Evolutionary conservation across 2,113 vertebrate species (phyloP), one percentile per base, ranked within the genome.

Genomic region (Aramus guarauna): DNA sequence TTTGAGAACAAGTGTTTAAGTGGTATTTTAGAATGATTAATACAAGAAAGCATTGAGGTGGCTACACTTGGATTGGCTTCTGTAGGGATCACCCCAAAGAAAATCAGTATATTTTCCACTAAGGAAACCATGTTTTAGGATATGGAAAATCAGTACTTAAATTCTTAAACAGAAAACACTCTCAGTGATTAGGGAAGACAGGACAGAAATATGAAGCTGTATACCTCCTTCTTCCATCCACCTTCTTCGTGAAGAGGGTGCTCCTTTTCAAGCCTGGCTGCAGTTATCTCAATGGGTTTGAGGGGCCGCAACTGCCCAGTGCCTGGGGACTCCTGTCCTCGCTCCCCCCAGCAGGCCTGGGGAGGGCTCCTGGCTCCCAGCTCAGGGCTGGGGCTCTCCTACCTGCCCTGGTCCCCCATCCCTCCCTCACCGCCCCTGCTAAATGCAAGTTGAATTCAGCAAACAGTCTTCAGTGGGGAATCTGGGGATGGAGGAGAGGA

Each of bases 321-420:
- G 47, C 26, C 56, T 9, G 11, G 19, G 39, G 50, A 52, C 27
- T 62, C 24, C 9, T 1, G 2, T 14, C 62, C 85, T 62, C 6
- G 2, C 53, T 72, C 20, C 48, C 50, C 43, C 45, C 0, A 0
- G 14, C 16, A 17, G 45, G 41, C 9, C 4, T 2, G 1, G 9
- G 36, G 17, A 39, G 19, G 60, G 30, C 29, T 90, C 56, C 64
- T 39, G 27, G 12, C 77, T 62, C 72, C 39, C 17, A 11, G 3
- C 0, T n/a, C 52, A 19, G 39, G 36, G 30, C 55, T 88, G 58
- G 43, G 39, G 34, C 15, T 73, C 53, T 78, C 41, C 29, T 67
- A 47, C 5, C 15, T 4, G 12, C 6, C 8, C 0, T 15, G 0
- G 14, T 16, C 9, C 63, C 15, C 32, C 3, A 2, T 22, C 59